Evolutionary conservation across 2,888 invertebrate species (phyloP).

Genomic region (Lydus trimaculatus): DNA sequence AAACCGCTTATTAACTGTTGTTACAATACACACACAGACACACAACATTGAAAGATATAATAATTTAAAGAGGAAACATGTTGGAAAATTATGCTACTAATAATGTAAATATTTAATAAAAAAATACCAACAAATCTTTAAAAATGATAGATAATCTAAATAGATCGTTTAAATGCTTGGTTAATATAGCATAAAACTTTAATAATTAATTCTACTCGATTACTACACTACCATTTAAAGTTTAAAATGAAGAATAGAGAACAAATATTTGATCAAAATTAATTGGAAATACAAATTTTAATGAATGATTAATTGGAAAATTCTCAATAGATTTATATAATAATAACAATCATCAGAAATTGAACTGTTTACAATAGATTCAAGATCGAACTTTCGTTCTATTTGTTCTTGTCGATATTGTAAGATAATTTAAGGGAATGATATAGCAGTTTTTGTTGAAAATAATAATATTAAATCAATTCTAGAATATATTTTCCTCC

Average conservation of each 20-base stretch:
- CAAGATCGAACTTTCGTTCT: neutral
- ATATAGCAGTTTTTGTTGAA: neutral
- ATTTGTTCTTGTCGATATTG: neutral
- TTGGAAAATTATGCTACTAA: neutral
- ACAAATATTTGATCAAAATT: no score
- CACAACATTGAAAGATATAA: neutral
- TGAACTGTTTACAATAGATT: neutral
- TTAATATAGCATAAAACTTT: slow-evolving; percentile 3
- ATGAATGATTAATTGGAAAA: neutral
- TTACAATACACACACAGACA: no score
- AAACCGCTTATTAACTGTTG: neutral
- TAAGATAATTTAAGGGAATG: neutral
- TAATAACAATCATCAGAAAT: no score
- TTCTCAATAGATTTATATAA: no score
- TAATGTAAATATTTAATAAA: no score
- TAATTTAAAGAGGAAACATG: neutral
- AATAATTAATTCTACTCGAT: neutral
- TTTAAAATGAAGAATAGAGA: no score
- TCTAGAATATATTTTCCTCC: no score
- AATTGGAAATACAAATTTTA: no score
- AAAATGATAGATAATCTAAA: neutral
- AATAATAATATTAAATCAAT: neutral
- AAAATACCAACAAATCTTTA: neutral
- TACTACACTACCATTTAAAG: no score
- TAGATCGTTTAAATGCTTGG: neutral